phyloP scores from a whole-genome alignment of 1,140 invertebrate species.

The Polyergus mexicanus region DNA sequence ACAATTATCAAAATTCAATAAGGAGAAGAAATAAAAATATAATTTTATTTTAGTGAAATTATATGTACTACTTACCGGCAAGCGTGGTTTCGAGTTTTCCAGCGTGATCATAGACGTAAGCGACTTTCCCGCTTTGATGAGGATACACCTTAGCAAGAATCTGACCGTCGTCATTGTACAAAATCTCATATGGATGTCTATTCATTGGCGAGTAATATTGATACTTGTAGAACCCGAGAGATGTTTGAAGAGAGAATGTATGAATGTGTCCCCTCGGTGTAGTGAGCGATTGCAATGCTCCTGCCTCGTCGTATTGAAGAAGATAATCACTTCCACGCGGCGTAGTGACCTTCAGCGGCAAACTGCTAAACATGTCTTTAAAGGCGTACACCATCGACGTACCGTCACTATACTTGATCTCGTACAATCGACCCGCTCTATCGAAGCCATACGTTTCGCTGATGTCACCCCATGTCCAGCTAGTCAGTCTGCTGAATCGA shows the following conservation, averaged over 20 bases:
- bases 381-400: slow-evolving; percentile 95
- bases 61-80: slow-evolving; percentile 87
- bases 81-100: slow-evolving; percentile 94
- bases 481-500: slow-evolving; percentile 94
- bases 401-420: slow-evolving; percentile 95
- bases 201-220: slow-evolving; percentile 96
- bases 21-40: slow-evolving; percentile 20
- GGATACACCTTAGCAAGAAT: slow-evolving; percentile 96
- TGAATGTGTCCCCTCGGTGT: slow-evolving; percentile 97
- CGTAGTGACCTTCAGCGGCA: slow-evolving; percentile 96
- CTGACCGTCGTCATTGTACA: slow-evolving; percentile 96
- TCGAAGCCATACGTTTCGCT: slow-evolving; percentile 96
- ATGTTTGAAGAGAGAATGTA: slow-evolving; percentile 96
- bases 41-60: background rate
- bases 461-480: slow-evolving; percentile 97
- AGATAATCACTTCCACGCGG: slow-evolving; percentile 96
- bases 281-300: slow-evolving; percentile 95
- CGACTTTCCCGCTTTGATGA: slow-evolving; percentile 95
- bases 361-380: slow-evolving; percentile 94
- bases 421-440: slow-evolving; percentile 93
- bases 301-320: slow-evolving; percentile 96
- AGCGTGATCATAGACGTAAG: slow-evolving; percentile 94
- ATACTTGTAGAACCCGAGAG: slow-evolving; percentile 96
- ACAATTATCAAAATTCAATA: slow-evolving; percentile 1
- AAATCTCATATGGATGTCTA: slow-evolving; percentile 95